Conservation (phyloP, 2,797 vertebrate species). For the Uromys caudimaculatus region DNA sequence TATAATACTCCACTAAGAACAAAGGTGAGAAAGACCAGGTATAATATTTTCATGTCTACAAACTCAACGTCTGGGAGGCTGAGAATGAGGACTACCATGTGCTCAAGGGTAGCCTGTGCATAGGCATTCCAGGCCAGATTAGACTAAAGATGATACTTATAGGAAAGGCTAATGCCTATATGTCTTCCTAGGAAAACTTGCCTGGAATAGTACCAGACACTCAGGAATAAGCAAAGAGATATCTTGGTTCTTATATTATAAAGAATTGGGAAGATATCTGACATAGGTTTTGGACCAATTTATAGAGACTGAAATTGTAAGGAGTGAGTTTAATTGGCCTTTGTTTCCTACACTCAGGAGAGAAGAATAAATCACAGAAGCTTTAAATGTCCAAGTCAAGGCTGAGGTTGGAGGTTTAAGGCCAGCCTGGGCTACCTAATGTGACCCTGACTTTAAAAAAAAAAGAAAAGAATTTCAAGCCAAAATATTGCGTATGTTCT, state of each 20-base stretch:
- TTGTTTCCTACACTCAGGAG: background rate
- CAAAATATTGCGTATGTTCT: background rate
- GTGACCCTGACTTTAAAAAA: background rate
- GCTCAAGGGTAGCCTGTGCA: background rate
- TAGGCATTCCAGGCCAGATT: background rate
- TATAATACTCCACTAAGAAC: background rate
- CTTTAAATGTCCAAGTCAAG: background rate
- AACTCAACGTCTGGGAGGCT: background rate
- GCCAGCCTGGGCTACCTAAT: background rate
- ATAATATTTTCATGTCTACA: background rate
- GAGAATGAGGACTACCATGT: background rate
- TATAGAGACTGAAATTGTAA: background rate
- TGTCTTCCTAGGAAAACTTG: background rate
- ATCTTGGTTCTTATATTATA: background rate
- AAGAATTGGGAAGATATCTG: background rate
- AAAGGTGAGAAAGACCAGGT: background rate
- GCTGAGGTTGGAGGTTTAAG: background rate
- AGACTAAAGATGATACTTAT: background rate
- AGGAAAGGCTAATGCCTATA: background rate
- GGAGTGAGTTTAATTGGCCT: background rate
- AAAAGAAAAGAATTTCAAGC: background rate
- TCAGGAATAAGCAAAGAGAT: background rate
- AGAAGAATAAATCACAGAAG: background rate
- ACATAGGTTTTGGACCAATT: background rate
- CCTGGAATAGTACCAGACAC: background rate